These are phyloP conservation scores for Drosophila azteca DNA, from an alignment of 1,140 invertebrate genomes.

Conservation along the genomic window DNA sequence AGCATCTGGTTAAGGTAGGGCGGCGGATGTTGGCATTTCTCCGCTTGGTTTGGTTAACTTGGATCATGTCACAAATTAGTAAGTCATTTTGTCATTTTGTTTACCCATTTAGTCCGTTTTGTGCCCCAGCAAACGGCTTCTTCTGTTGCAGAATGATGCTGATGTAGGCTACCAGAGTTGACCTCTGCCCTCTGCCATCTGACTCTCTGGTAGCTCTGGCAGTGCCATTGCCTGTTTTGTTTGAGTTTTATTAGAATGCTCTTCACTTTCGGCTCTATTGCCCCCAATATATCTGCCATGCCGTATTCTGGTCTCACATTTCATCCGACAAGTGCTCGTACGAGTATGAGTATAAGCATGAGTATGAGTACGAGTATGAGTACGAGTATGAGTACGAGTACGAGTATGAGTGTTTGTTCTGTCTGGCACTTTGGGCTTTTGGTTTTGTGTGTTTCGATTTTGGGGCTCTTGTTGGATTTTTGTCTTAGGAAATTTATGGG, in stretches of 20 bases:
- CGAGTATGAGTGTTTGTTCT: constrained; percentile 10
- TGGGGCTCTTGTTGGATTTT: constrained; percentile 30
- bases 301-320: constrained; percentile 35
- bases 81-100: constrained; percentile 67
- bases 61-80: constrained; percentile 81
- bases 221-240: constrained; percentile 36
- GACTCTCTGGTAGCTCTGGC: no score
- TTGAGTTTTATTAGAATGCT: constrained; percentile 45
- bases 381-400: no score
- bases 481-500: constrained; percentile 66
- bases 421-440: constrained; percentile 49
- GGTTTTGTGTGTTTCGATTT: constrained; percentile 31
- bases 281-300: constrained; percentile 43
- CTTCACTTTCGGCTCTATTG: constrained; percentile 47
- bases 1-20: constrained; percentile 42
- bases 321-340: constrained; percentile 26
- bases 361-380: no score
- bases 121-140: no score
- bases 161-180: constrained; percentile 18
- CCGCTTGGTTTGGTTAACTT: constrained; percentile 65
- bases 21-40: constrained; percentile 38
- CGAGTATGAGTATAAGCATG: no score
- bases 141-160: neutral
- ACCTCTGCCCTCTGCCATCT: constrained; percentile 33
- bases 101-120: constrained; percentile 38